These are phyloP conservation scores for Pteria penguin DNA, from an alignment of 2,888 invertebrate species.

Conservation along the genomic window DNA sequence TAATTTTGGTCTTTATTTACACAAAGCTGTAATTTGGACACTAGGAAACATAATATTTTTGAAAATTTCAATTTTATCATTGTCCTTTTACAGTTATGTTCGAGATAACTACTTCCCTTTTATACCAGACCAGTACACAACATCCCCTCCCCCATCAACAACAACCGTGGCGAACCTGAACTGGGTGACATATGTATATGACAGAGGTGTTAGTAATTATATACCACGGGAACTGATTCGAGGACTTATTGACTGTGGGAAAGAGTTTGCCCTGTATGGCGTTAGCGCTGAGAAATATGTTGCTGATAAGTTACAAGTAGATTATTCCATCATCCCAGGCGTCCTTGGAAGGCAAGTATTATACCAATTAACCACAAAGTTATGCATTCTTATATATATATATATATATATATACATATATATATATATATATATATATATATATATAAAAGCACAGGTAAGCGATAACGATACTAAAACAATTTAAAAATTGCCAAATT, in stretches of 20 bases:
- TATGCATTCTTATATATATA: too few relatives aligned
- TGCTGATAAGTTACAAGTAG: conserved; percentile 2
- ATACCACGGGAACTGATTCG: conserved; percentile 35
- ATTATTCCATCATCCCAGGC: conserved; percentile 30
- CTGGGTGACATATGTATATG: conserved; percentile 31
- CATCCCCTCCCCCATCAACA: background rate
- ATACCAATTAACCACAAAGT: too few relatives aligned
- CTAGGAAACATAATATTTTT: too few relatives aligned
- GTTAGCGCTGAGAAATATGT: conserved; percentile 11
- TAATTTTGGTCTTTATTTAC: too few relatives aligned
- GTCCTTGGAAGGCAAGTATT: too few relatives aligned
- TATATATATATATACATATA: too few relatives aligned
- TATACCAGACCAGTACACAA: background rate
- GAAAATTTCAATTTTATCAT: background rate
- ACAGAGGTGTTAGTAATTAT: conserved; percentile 24
- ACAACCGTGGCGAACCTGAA: background rate
- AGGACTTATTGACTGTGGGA: conserved; percentile 33
- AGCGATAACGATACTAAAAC: too few relatives aligned
- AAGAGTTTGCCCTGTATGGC: conserved; percentile 33
- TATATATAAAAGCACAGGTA: too few relatives aligned
- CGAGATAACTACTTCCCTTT: conserved; percentile 31
- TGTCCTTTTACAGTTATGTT: conserved; percentile 25
- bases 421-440: too few relatives aligned
- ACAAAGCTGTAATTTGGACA: too few relatives aligned
- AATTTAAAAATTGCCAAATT: too few relatives aligned